Base-by-base conservation (phyloP, 2,888 invertebrate genomes). In the Melangyna quadrimaculata region DNA sequence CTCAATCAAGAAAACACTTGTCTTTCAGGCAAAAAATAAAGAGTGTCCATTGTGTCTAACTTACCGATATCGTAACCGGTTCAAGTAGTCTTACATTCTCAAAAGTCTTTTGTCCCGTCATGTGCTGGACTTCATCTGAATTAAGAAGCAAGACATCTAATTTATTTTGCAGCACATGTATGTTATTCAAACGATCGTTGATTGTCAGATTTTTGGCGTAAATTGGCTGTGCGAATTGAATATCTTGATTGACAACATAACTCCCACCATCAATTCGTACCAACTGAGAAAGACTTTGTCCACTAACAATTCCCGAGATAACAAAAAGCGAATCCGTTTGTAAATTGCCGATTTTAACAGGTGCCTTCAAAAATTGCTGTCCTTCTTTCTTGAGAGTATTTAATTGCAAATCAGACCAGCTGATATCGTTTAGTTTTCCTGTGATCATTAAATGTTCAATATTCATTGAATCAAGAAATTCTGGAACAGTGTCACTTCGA, bases 371-470 rank as follows among this genome's bases (percentile, higher is more conserved):
- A 40, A 89, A 89, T 90, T 95, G 94, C 88, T 93, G 88, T 2
- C 93, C 94, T 2, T 87, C 87, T 22, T 91, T 92, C 89, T 92
- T 93, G 12, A 95, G 89, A 0, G 93, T 91, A 84, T 93, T 91
- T 69, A 93, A 90, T 27, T 92, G 81, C 32, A 95, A 88, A 10
- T 92, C 89, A 0, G 89, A 87, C 87, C 94, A 91, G 71, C 90
- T 90, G 4, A 93, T 88, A 10, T 92, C 91, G 89, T 95, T 95
- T 0, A 94, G 88, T 12, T 89, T 90, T n/a, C 93, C 93, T 3
- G 89, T 89, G 14, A 94, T 89, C 14, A 90, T 88, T 12, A 94
- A 87, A 29, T 93, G 90, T 73, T 93, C 89, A 2, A 93, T 91
- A 22, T 88, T 89, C 6, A 94, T 80, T 32, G 73, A 55, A 6